Conservation (phyloP, 2,797 vertebrate species). For the Neopelma chrysocephalum region DNA sequence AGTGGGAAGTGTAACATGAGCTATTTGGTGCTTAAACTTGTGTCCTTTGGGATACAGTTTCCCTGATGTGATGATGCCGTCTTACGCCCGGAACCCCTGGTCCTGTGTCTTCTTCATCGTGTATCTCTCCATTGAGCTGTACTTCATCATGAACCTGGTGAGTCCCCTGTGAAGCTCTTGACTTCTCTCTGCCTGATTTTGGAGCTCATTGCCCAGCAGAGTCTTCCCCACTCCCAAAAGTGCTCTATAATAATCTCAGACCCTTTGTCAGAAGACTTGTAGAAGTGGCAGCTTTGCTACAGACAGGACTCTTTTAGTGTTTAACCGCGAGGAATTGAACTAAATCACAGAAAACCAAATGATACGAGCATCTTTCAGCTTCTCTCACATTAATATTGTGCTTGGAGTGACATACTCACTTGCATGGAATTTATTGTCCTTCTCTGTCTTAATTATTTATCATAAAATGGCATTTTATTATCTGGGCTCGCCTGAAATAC, state of each 20-base stretch:
- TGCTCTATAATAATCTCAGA: background rate
- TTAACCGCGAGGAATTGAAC: slow-evolving; percentile 19
- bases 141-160: slow-evolving; percentile 99
- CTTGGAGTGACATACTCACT: slow-evolving; percentile 8
- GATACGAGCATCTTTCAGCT: background rate
- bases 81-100: slow-evolving; percentile 92
- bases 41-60: slow-evolving; percentile 79
- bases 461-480: slow-evolving; percentile 53
- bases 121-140: slow-evolving; percentile 98
- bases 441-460: slow-evolving; percentile 56
- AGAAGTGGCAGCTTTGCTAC: background rate
- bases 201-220: background rate
- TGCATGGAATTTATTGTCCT: slow-evolving; percentile 37
- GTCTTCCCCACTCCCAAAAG: background rate
- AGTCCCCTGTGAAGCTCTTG: background rate
- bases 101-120: slow-evolving; percentile 98
- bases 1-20: background rate
- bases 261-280: background rate
- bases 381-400: background rate
- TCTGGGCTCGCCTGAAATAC: slow-evolving; percentile 30
- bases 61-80: slow-evolving; percentile 99
- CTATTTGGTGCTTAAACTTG: background rate
- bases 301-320: background rate
- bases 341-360: slow-evolving; percentile 50
- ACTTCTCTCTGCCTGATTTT: background rate